Conservation (phyloP, 2,888 invertebrate species). For the Sarcophaga subvicina region DNA sequence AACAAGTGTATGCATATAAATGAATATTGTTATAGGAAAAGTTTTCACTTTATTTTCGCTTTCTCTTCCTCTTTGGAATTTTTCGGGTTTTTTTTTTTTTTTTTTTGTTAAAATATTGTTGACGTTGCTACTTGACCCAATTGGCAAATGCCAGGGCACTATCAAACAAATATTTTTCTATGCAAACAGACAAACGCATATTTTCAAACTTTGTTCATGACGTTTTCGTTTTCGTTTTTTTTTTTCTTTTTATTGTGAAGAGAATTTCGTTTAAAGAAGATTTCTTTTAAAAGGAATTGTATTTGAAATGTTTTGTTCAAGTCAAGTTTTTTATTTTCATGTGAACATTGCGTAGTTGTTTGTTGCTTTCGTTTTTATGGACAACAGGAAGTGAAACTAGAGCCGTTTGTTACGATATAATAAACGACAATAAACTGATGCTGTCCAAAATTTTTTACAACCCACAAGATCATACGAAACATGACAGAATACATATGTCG, state of each 20-base stretch:
- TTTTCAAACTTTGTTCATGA: background rate
- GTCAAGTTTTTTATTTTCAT: background rate
- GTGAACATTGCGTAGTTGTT: too few species aligned
- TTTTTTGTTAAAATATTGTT: conserved; percentile 65
- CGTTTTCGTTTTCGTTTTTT: background rate
- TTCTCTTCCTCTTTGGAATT: background rate
- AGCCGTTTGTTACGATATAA: too few species aligned
- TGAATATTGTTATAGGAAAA: conserved; percentile 2
- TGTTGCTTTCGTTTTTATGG: too few species aligned
- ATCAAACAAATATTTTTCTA: conserved; percentile 32
- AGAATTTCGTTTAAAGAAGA: background rate
- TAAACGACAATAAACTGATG: too few species aligned
- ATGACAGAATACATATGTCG: too few species aligned
- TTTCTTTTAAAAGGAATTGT: conserved; percentile 15
- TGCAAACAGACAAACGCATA: conserved; percentile 25
- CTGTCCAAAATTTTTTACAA: too few species aligned
- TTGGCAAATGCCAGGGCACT: conserved; percentile 65
- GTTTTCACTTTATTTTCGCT: conserved; percentile 53
- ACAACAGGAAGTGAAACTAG: too few species aligned
- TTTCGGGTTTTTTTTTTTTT: conserved; percentile 8
- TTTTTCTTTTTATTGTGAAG: background rate
- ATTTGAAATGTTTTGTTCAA: conserved; percentile 25
- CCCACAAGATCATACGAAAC: too few species aligned
- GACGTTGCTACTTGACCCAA: conserved; percentile 71
- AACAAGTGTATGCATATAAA: background rate